These are phyloP conservation scores for Syngnathus floridae DNA, from an alignment of 2,113 vertebrate genomes.

Conservation along the genomic window DNA sequence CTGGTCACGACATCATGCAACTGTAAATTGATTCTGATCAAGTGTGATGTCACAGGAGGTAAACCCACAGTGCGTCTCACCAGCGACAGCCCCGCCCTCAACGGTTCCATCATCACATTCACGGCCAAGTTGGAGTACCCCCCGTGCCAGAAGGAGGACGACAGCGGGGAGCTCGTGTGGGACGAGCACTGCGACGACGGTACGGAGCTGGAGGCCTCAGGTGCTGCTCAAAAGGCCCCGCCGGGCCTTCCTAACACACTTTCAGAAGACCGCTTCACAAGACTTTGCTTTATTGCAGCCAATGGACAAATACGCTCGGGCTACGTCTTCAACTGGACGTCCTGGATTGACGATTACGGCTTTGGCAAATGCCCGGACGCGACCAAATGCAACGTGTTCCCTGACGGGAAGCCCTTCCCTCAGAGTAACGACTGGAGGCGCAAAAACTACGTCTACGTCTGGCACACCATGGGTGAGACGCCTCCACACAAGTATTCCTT, in stretches of 20 bases:
- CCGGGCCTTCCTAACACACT: not conserved
- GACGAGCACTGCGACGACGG: constrained; percentile 77
- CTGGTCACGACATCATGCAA: no score
- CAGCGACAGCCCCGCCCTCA: constrained; percentile 85
- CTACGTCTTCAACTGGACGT: constrained; percentile 82
- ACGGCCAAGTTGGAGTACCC: constrained; percentile 80
- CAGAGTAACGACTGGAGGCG: constrained; percentile 73
- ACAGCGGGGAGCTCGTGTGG: constrained; percentile 75
- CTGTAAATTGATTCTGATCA: no score
- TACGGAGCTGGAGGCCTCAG: constrained; percentile 70
- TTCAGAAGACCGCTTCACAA: not conserved
- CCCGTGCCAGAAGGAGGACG: constrained; percentile 81
- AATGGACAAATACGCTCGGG: constrained; percentile 61
- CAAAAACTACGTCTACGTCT: constrained; percentile 83
- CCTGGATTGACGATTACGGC: constrained; percentile 74
- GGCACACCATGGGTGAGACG: constrained; percentile 80
- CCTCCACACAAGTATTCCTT: not conserved
- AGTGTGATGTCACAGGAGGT: constrained; percentile 42
- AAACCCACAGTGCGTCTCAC: constrained; percentile 71
- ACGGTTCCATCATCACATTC: constrained; percentile 82
- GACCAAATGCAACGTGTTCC: constrained; percentile 73
- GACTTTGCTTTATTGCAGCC: constrained; percentile 35
- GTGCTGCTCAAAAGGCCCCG: constrained; percentile 40
- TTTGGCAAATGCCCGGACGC: constrained; percentile 67
- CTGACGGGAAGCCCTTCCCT: constrained; percentile 84